phyloP scores from a whole-genome alignment of 1,140 invertebrate genomes.

The Sitophilus oryzae region DNA sequence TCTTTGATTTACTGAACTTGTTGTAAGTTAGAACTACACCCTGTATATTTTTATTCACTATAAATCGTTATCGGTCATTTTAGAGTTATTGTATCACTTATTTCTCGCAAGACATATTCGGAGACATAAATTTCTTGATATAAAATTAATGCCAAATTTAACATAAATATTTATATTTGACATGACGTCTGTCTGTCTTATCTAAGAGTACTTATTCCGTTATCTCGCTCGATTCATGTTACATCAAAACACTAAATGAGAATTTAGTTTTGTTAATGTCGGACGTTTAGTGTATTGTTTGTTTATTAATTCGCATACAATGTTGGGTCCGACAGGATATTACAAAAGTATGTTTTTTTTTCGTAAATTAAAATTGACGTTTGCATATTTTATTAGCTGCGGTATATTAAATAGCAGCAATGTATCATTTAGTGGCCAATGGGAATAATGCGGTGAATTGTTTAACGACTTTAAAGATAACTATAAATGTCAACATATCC shows the following conservation, averaged over 20 bases:
- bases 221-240: too few species aligned
- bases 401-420: too few species aligned
- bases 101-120: neutral
- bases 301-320: neutral
- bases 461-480: too few species aligned
- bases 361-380: neutral
- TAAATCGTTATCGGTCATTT: too few species aligned
- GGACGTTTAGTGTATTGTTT: neutral
- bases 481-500: too few species aligned
- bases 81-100: too few species aligned
- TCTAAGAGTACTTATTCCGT: neutral
- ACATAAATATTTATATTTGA: neutral
- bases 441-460: too few species aligned
- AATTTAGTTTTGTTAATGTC: neutral
- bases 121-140: too few species aligned
- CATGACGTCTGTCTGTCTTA: neutral
- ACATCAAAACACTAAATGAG: neutral
- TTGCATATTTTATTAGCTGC: neutral
- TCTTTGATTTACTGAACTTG: too few species aligned
- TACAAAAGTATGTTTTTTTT: conserved; percentile 4
- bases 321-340: neutral
- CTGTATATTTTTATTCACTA: too few species aligned
- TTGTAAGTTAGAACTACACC: too few species aligned
- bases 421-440: too few species aligned
- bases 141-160: neutral